phyloP scores from a whole-genome alignment of 2,888 invertebrate genomes.

The Drepanosiphum platanoidis region DNA sequence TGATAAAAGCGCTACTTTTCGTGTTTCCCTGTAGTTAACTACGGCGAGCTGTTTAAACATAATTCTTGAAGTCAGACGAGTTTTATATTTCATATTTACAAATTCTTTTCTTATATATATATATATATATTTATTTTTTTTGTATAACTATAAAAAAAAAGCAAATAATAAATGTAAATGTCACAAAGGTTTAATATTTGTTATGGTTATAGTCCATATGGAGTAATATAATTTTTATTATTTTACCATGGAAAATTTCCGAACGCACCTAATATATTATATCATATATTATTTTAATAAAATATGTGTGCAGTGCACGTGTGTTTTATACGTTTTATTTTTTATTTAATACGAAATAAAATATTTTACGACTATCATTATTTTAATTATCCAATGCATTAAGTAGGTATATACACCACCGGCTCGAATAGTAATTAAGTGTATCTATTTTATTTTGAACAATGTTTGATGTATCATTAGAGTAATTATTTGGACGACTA shows the following conservation, averaged over 20 bases:
- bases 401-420: too few relatives aligned
- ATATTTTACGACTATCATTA: neutral
- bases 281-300: slow-evolving; percentile 20
- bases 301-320: slow-evolving; percentile 1
- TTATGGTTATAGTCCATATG: neutral
- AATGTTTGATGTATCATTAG: too few relatives aligned
- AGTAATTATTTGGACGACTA: too few relatives aligned
- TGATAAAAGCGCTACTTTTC: slow-evolving; percentile 22
- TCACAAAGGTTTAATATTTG: slow-evolving; percentile 15
- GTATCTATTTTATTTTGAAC: too few relatives aligned
- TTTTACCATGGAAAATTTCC: neutral
- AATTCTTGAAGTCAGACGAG: neutral
- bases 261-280: slow-evolving; percentile 10
- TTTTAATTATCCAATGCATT: too few relatives aligned
- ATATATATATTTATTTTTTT: too few relatives aligned
- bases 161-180: slow-evolving; percentile 6
- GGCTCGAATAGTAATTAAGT: too few relatives aligned
- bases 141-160: slow-evolving; percentile 10
- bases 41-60: neutral
- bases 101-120: neutral
- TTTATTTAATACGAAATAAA: slow-evolving; percentile 12
- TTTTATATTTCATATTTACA: neutral
- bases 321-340: slow-evolving; percentile 9
- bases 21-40: neutral
- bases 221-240: slow-evolving; percentile 34